Conservation (phyloP, 2,113 vertebrate species). For the Pomatorhinus ruficollis region DNA sequence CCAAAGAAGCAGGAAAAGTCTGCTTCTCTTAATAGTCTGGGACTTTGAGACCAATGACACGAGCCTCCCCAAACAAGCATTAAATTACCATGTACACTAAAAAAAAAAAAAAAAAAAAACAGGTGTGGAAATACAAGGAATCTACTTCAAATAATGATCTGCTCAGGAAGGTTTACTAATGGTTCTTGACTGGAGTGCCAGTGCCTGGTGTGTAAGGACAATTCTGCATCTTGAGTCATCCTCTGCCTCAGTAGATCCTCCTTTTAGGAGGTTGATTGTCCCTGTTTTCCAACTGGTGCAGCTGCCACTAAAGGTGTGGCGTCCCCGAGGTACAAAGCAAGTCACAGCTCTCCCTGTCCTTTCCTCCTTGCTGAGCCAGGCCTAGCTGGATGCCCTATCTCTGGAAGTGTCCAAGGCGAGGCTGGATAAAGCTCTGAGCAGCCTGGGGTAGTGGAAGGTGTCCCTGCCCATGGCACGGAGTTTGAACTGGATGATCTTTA, state of each 20-base stretch:
- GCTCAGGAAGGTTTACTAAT: not conserved
- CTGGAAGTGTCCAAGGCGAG: not conserved
- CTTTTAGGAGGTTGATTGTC: not conserved
- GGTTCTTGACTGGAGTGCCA: not conserved
- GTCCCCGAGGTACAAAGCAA: rapidly evolving
- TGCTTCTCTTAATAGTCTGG: not conserved
- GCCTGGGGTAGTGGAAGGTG: not conserved
- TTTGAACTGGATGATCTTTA: not conserved
- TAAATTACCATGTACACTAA: not conserved
- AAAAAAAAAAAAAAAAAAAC: not conserved
- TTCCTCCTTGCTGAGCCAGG: not conserved
- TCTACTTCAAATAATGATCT: not conserved
- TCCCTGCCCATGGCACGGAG: not conserved
- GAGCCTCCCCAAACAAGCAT: not conserved
- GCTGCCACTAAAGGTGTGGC: not conserved
- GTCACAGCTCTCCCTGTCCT: not conserved
- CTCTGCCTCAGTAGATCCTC: not conserved
- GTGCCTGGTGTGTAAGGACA: not conserved
- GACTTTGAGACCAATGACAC: not conserved
- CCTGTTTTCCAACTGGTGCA: not conserved
- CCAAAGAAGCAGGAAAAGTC: not conserved
- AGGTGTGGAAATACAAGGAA: not conserved
- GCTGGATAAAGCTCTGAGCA: not conserved
- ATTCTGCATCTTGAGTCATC: not conserved
- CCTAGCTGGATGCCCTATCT: not conserved